These are phyloP conservation scores for Oikopleura albicans DNA, from an alignment of 23 tunicate genomes.

Conservation along the genomic window DNA sequence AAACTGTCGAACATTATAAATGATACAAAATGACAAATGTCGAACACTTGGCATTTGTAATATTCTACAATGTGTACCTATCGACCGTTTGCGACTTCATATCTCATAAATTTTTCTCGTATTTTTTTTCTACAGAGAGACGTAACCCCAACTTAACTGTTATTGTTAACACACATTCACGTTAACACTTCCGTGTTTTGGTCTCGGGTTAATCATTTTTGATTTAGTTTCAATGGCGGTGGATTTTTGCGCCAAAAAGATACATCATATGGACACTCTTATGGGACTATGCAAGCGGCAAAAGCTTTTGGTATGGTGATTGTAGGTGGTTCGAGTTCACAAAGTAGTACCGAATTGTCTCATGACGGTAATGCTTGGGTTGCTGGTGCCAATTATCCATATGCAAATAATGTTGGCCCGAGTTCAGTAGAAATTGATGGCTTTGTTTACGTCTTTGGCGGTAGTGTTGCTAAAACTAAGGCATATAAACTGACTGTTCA, in stretches of 20 bases:
- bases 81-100: too few relatives aligned
- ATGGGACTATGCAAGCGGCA: background rate
- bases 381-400: background rate
- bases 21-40: too few relatives aligned
- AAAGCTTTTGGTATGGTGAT: background rate
- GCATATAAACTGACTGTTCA: background rate
- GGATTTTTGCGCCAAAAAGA: background rate
- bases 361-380: background rate
- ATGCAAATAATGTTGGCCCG: background rate
- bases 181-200: too few relatives aligned
- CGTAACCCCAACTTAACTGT: too few relatives aligned
- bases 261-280: background rate
- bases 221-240: background rate
- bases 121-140: too few relatives aligned
- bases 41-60: too few relatives aligned
- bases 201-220: too few relatives aligned
- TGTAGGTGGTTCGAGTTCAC: background rate
- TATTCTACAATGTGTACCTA: too few relatives aligned
- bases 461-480: background rate
- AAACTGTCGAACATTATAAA: too few relatives aligned
- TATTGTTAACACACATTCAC: too few relatives aligned
- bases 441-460: background rate
- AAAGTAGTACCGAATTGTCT: background rate
- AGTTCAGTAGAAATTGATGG: background rate
- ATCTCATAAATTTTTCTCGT: too few relatives aligned